Conservation (phyloP, 1,140 invertebrate species). For the Ditylenchus dipsaci region DNA sequence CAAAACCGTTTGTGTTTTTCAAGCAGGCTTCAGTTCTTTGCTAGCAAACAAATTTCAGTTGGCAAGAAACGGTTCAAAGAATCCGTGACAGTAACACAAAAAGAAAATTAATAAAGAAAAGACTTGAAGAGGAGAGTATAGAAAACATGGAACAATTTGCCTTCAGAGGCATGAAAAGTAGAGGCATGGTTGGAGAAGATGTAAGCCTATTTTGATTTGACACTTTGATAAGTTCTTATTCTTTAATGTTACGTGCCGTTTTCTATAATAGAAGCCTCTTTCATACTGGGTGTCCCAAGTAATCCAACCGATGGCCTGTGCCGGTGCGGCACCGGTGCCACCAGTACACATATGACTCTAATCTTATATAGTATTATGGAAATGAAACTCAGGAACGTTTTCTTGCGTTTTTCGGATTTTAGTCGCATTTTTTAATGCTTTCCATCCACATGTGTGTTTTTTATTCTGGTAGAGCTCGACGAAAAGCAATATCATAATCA, state of each 20-base stretch:
- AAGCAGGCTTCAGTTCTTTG: background rate
- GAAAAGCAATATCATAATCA: no score
- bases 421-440: no score
- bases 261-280: no score
- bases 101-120: slow-evolving; percentile 24
- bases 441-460: no score
- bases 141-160: slow-evolving; percentile 42
- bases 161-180: slow-evolving; percentile 30
- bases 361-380: no score
- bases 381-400: no score
- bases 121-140: slow-evolving; percentile 31
- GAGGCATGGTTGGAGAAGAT: slow-evolving; percentile 21
- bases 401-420: no score
- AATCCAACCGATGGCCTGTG: no score
- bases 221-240: background rate
- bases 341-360: no score
- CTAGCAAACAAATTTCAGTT: slow-evolving; percentile 21
- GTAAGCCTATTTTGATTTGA: background rate
- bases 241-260: slow-evolving; percentile 6
- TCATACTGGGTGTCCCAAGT: no score
- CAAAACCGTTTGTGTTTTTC: slow-evolving; percentile 18
- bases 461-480: no score
- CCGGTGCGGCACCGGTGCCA: no score
- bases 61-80: slow-evolving; percentile 34
- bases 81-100: slow-evolving; percentile 1